These are phyloP conservation scores for Climacteris rufus DNA, from an alignment of 2,113 vertebrate species.

Conservation along the genomic window DNA sequence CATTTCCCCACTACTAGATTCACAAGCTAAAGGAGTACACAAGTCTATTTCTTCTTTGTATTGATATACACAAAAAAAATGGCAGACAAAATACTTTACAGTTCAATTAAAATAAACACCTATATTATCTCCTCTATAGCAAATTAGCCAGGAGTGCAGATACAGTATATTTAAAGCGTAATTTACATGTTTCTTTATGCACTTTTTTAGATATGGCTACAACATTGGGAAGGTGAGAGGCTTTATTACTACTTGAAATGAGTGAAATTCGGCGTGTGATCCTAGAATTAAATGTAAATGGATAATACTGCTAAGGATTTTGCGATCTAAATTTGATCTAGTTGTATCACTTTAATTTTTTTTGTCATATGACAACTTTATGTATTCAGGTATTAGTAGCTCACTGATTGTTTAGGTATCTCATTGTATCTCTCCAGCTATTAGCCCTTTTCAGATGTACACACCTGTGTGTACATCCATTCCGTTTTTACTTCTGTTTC, in stretches of 20 bases:
- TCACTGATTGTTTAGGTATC: neutral
- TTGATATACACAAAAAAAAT: neutral
- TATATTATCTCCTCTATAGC: neutral
- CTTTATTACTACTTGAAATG: neutral
- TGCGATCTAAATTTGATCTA: neutral
- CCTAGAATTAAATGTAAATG: neutral
- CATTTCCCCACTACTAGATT: neutral
- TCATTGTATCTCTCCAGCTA: neutral
- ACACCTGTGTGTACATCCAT: rapidly evolving
- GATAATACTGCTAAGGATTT: neutral
- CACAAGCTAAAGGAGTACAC: neutral
- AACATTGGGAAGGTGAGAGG: neutral
- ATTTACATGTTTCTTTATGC: neutral
- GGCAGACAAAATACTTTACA: neutral
- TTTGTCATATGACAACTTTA: neutral
- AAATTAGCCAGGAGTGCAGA: neutral
- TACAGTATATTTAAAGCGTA: neutral
- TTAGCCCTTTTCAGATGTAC: neutral
- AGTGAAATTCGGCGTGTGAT: neutral
- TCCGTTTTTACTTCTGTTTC: neutral
- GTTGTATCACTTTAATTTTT: neutral
- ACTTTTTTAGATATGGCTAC: neutral
- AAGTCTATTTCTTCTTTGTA: neutral
- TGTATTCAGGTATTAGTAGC: neutral
- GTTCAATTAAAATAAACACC: neutral